phyloP scores from a whole-genome alignment of 2,888 invertebrate species.

The Scrobipalpa costella region DNA sequence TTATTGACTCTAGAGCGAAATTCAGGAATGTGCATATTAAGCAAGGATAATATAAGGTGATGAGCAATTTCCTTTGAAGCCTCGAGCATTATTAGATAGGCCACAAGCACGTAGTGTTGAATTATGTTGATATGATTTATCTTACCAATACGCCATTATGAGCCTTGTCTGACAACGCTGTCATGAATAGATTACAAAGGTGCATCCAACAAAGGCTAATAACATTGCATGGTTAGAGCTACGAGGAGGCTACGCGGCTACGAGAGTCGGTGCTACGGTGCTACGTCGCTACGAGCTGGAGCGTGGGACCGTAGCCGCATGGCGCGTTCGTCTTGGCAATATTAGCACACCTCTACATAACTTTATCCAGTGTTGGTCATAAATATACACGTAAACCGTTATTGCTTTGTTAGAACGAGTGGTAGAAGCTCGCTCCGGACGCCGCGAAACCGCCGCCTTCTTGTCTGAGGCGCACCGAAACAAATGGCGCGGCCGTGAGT shows the following conservation, averaged over 20 bases:
- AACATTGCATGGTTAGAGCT: slow-evolving; percentile 41
- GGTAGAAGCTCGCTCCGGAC: slow-evolving; percentile 40
- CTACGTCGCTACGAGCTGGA: slow-evolving; percentile 35
- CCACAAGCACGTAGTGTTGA: slow-evolving; percentile 14
- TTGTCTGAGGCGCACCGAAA: slow-evolving; percentile 24
- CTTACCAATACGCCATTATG: slow-evolving; percentile 29
- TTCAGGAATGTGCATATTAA: slow-evolving; percentile 6
- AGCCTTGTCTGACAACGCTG: slow-evolving; percentile 27
- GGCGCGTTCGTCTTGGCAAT: slow-evolving; percentile 56
- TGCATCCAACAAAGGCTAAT: slow-evolving; percentile 36
- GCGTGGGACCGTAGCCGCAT: slow-evolving; percentile 58
- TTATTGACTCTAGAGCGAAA: not conserved
- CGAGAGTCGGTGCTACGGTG: slow-evolving; percentile 35
- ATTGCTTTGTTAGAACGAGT: slow-evolving; percentile 52
- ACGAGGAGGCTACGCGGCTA: slow-evolving; percentile 35
- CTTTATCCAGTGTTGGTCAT: slow-evolving; percentile 61
- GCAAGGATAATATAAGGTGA: slow-evolving; percentile 7
- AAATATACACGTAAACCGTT: slow-evolving; percentile 60
- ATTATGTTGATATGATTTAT: slow-evolving; percentile 30
- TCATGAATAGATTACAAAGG: slow-evolving; percentile 35
- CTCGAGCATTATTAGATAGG: slow-evolving; percentile 22
- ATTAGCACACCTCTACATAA: slow-evolving; percentile 63
- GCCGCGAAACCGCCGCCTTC: slow-evolving; percentile 32
- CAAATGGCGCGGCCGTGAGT: slow-evolving; percentile 22
- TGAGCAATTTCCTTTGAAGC: slow-evolving; percentile 21